Base-by-base conservation (phyloP, 2,888 invertebrate genomes). In the Drosophila maculinotata region DNA sequence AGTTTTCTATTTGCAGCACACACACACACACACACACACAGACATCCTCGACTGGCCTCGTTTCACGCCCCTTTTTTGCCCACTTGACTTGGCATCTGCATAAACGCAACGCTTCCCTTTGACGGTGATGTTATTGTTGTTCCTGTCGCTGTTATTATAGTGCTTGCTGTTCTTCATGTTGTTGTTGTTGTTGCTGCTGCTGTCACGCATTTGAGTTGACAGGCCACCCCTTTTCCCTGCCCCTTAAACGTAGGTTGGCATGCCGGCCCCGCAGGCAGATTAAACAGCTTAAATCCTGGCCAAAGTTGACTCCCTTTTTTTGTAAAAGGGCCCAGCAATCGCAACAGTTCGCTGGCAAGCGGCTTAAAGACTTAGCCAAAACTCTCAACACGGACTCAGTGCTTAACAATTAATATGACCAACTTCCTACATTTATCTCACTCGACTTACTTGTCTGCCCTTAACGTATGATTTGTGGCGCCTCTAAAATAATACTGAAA, bases 41-140 rank as follows among this genome's bases (percentile, higher is more conserved):
- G 15, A 17, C 15, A 23, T 47, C 51, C 53, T 52, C 57, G 53
- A 64, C 80, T 80, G 84, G 77, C 80, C 87, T 79, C 87, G 57
- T 86, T 80, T 70, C 66, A 59, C 42, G 70, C 56, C 58, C 69
- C 69, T 53, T 60, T 45, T 45, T 42, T 35, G 31, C 81, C 84
- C 81, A 84, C 81, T 81, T 87, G 75, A 81, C 71, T 67, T 80
- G 81, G 84, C 81, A 81, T 81, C 80, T 81, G 81, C 80, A 81
- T 81, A 81, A 81, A 81, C 78, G 87, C 80, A 80, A 59, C 31
- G 71, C 25, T 62, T 49, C 57, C 83, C 60, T 63, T 63, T 58
- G 69, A 64, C 58, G 63, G 52, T 44, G 14, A 20, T 42, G 23
- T 47, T 49, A 53, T 52, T 54, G 58, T 48, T 52, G 47, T 58